phyloP scores from a whole-genome alignment of 2,113 vertebrate genomes.

The Anthoscopus minutus region DNA sequence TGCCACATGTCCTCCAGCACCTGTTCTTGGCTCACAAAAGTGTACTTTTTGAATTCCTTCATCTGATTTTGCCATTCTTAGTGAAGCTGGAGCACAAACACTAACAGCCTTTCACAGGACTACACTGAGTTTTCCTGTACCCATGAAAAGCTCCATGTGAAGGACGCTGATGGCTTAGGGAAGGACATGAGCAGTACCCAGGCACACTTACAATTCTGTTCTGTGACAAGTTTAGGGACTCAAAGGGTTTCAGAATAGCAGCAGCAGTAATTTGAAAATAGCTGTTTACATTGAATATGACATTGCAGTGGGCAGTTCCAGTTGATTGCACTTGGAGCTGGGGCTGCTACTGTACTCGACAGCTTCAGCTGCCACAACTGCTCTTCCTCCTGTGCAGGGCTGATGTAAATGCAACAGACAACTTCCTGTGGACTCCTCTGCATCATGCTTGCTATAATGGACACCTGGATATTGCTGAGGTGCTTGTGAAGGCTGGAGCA shows the following conservation, averaged over 20 bases:
- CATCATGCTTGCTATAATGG: constrained; percentile 89
- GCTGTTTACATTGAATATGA: background rate
- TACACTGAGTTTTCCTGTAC: background rate
- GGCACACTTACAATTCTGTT: background rate
- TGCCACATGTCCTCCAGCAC: background rate
- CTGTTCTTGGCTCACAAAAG: background rate
- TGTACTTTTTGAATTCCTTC: background rate
- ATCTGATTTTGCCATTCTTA: background rate
- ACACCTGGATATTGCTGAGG: constrained; percentile 76
- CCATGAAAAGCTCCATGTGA: background rate
- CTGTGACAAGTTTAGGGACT: background rate
- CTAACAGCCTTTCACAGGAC: background rate
- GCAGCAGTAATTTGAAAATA: background rate
- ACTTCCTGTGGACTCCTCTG: constrained; percentile 93
- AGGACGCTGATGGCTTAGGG: background rate
- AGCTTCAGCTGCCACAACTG: background rate
- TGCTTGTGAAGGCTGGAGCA: constrained; percentile 82
- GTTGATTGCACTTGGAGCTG: background rate
- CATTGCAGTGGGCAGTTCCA: background rate
- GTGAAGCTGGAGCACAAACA: background rate
- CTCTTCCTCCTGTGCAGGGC: constrained; percentile 68
- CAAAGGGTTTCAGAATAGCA: background rate
- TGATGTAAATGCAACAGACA: constrained; percentile 78
- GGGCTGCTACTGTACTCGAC: background rate
- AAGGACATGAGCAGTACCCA: background rate